Evolutionary conservation across 2,888 invertebrate species (phyloP).

Genomic region (Osmoderma eremita): DNA sequence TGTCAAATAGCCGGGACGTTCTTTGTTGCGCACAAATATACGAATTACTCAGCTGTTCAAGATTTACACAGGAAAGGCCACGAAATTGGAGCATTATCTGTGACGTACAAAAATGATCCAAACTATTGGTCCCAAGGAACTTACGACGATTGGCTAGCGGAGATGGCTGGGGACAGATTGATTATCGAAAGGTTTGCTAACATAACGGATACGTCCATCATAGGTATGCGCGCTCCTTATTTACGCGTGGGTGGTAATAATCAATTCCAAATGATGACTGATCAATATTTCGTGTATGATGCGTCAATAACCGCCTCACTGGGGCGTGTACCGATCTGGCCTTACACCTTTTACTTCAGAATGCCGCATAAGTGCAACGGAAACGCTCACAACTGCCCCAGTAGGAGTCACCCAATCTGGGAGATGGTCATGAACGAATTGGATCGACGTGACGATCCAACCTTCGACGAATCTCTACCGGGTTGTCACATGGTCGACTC

Average conservation of each 20-base stretch:
- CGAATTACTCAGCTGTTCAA: slow-evolving; percentile 90
- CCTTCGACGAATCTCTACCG: slow-evolving; percentile 91
- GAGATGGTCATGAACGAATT: slow-evolving; percentile 97
- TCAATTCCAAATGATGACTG: slow-evolving; percentile 97
- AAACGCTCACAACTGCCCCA: slow-evolving; percentile 93
- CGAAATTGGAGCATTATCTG: slow-evolving; percentile 90
- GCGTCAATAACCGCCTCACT: slow-evolving; percentile 93
- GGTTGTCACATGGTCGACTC: slow-evolving; percentile 96
- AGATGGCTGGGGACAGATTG: slow-evolving; percentile 91
- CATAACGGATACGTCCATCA: slow-evolving; percentile 90
- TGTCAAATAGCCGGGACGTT: slow-evolving; percentile 90
- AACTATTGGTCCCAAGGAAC: slow-evolving; percentile 88
- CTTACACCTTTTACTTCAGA: slow-evolving; percentile 95
- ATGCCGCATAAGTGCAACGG: slow-evolving; percentile 97
- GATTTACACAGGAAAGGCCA: slow-evolving; percentile 90
- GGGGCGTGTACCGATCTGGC: slow-evolving; percentile 93
- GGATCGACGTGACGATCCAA: slow-evolving; percentile 92
- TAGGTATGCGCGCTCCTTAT: slow-evolving; percentile 89
- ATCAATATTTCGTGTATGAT: slow-evolving; percentile 94
- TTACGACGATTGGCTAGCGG: slow-evolving; percentile 93
- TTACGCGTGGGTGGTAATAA: slow-evolving; percentile 92
- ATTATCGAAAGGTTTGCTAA: slow-evolving; percentile 91
- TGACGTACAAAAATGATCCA: slow-evolving; percentile 93
- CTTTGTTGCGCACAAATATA: slow-evolving; percentile 93
- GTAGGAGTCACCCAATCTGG: slow-evolving; percentile 92